A percentile compares a stretch with the other conserved stretches of the same genome.
phyloP scores from a whole-genome alignment of 2,797 vertebrate genomes.

The Gymnopithys bicolor region DNA sequence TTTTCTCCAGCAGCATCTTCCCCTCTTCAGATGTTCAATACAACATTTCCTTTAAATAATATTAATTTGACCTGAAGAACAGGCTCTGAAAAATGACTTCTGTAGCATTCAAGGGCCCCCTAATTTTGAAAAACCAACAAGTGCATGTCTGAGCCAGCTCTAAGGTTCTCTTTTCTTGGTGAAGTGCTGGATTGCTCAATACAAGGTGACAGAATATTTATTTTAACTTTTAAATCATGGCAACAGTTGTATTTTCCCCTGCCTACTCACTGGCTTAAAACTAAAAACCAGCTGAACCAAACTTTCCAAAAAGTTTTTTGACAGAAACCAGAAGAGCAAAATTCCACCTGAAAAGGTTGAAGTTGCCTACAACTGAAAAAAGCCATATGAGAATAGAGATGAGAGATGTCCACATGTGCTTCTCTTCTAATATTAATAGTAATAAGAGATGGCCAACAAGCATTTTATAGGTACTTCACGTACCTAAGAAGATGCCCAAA shows the following conservation, averaged over 20 bases:
- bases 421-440: background rate
- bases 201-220: conserved; percentile 27
- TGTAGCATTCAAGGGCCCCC: background rate
- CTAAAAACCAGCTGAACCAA: conserved; percentile 18
- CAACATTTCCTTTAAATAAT: background rate
- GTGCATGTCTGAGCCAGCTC: background rate
- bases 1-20: background rate
- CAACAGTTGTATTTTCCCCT: background rate
- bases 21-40: background rate
- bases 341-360: background rate
- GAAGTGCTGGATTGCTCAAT: background rate
- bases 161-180: background rate
- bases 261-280: background rate
- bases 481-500: background rate
- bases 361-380: background rate
- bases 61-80: background rate
- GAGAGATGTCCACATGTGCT: background rate
- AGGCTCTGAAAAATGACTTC: background rate
- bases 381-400: background rate
- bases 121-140: conserved; percentile 12
- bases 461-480: background rate
- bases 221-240: conserved; percentile 10
- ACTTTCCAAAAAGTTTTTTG: background rate
- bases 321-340: background rate
- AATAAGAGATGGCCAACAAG: background rate